Conservation (phyloP, 2,113 vertebrate genomes). For the Phylloscopus trochiloides region DNA sequence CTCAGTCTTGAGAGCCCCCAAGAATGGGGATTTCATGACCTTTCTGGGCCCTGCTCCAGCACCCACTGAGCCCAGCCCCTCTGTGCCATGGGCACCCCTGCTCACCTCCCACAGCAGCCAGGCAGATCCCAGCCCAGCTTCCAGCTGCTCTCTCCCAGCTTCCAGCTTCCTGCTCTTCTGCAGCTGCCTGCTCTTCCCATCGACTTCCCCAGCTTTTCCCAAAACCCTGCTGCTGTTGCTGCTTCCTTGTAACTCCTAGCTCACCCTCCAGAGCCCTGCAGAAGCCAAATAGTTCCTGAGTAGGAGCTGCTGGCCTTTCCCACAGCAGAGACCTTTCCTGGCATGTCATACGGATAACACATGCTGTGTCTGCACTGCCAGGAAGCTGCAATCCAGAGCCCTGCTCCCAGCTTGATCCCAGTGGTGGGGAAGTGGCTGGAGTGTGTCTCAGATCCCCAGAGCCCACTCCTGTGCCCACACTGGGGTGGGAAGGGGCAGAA, state of each 20-base stretch:
- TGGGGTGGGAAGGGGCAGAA: not conserved
- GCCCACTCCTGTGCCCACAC: not conserved
- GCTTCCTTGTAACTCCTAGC: not conserved
- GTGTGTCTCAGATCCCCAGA: not conserved
- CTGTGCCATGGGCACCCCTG: rapidly evolving
- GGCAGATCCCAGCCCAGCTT: not conserved
- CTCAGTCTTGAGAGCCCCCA: not conserved
- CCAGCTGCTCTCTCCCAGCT: not conserved
- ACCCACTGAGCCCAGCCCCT: not conserved
- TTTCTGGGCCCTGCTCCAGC: not conserved
- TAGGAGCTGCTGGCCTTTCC: conserved; percentile 17
- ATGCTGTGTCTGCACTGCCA: conserved; percentile 25
- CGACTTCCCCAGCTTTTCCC: not conserved
- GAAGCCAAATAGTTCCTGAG: not conserved
- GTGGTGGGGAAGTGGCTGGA: not conserved
- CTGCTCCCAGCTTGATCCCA: not conserved
- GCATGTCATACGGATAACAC: conserved; percentile 1
- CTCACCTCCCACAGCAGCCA: not conserved
- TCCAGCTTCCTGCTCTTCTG: not conserved
- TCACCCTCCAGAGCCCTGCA: not conserved
- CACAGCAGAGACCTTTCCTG: conserved; percentile 25
- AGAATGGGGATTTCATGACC: not conserved
- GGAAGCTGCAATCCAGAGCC: conserved; percentile 31
- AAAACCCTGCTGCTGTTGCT: not conserved
- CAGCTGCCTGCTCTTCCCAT: not conserved